phyloP scores from a whole-genome alignment of 23 tunicate species.

The Trididemnum clinides region DNA sequence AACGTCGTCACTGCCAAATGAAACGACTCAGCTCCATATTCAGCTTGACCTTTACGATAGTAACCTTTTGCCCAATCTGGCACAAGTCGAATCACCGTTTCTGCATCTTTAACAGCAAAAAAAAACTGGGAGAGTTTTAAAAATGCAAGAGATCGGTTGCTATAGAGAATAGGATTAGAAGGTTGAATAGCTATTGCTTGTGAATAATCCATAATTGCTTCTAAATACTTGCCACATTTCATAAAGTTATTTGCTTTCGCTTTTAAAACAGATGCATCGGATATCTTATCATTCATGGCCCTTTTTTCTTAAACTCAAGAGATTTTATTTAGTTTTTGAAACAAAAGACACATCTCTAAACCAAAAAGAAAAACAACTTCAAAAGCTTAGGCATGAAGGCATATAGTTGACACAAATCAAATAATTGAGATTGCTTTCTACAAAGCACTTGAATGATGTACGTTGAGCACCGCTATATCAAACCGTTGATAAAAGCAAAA shows the following conservation, averaged over 20 bases:
- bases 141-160: conserved; percentile 79
- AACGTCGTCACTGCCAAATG: conserved; percentile 36
- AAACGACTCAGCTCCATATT: conserved; percentile 50
- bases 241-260: conserved; percentile 42
- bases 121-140: conserved; percentile 66
- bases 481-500: too few species aligned
- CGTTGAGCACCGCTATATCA: too few species aligned
- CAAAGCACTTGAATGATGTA: too few species aligned
- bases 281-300: background rate
- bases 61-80: conserved; percentile 84
- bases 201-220: conserved; percentile 68
- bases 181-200: conserved; percentile 61
- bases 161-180: conserved; percentile 65
- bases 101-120: conserved; percentile 84
- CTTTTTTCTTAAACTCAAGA: too few species aligned
- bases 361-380: too few species aligned
- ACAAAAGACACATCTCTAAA: too few species aligned
- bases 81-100: conserved; percentile 53
- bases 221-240: conserved; percentile 48
- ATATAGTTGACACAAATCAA: too few species aligned
- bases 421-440: too few species aligned
- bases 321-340: too few species aligned
- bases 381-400: too few species aligned
- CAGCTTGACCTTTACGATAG: conserved; percentile 87
- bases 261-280: conserved; percentile 1